Conservation (phyloP, 2,797 vertebrate genomes). For the Enteromius afrohamiltoni region DNA sequence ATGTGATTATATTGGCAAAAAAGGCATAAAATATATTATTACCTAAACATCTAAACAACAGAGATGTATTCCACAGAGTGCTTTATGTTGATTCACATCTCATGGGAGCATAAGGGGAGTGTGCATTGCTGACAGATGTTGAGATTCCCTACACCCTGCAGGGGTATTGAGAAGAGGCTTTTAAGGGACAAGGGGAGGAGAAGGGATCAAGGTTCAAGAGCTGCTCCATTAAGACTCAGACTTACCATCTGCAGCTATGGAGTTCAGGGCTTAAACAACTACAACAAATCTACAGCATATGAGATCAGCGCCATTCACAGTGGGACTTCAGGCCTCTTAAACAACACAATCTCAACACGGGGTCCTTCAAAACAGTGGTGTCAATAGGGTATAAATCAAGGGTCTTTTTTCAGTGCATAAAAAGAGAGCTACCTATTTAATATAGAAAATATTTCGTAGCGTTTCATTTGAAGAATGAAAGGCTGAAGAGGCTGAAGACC, state of each 20-base stretch:
- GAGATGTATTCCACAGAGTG: constrained; percentile 9
- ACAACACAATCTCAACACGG: constrained; percentile 8
- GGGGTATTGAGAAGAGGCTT: constrained; percentile 39
- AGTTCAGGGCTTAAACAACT: constrained; percentile 8
- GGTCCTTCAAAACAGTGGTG: neutral
- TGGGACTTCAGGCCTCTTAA: neutral
- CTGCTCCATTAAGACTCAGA: constrained; percentile 45
- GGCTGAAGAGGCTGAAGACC: too few species aligned
- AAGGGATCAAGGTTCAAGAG: constrained; percentile 45
- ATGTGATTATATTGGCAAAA: neutral
- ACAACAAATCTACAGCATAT: constrained; percentile 2
- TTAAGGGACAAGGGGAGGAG: constrained; percentile 42
- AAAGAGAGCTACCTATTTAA: neutral
- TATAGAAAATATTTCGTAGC: neutral
- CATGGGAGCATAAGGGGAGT: constrained; percentile 22
- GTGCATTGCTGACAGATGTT: constrained; percentile 46
- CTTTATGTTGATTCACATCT: constrained; percentile 29
- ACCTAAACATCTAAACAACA: neutral
- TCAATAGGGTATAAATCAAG: constrained; percentile 4
- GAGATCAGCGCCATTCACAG: neutral
- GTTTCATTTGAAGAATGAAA: too few species aligned
- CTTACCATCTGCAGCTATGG: constrained; percentile 25
- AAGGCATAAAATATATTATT: neutral
- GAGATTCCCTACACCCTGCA: constrained; percentile 31
- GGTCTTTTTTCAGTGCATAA: neutral